Evolutionary conservation across 1,140 invertebrate genomes (phyloP), one percentile per base, ranked within the genome.

Genomic region (Asobara japonica): DNA sequence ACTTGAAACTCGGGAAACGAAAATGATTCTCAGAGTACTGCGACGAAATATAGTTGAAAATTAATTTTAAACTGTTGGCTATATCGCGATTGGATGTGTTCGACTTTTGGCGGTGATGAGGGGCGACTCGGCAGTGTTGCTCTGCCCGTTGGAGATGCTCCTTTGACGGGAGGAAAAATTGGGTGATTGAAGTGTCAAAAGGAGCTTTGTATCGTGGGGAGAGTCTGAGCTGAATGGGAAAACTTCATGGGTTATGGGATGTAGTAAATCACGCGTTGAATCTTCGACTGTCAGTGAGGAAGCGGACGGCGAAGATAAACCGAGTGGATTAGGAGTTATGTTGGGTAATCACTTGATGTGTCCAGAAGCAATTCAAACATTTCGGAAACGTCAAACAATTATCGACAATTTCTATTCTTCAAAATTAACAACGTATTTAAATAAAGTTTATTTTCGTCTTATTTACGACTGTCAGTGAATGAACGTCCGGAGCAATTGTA

Each of bases 21-120:
- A 51, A 36, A 6, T 31, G n/a, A 41, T 8, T 64, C 27, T 70
- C 29, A n/a, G n/a, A n/a, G n/a, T n/a, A n/a, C n/a, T n/a, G n/a
- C n/a, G 13, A 16, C 20, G n/a, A 48, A 41, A 38, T 56, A 61
- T 62, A 60, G n/a, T n/a, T 65, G 36, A 69, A 75, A 81, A 79
- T 82, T 83, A 84, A 84, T 84, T 83, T 84, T 84, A 85, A 84
- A 82, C 72, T 51, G 65, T 69, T 67, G 27, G 56, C 71, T 73
- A 16, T 76, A 79, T 80, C 80, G 77, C 79, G 77, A 45, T 45
- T 77, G 76, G 51, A 22, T 22, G 18, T 25, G 22, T 56, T 76
- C 78, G 79, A 83, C 78, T 78, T 83, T 80, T 79, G 77, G 75
- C 79, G 74, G 67, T 62, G 71, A 69, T 64, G 64, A 62, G 65